These are phyloP conservation scores for Lasioglossum marginatum DNA, from an alignment of 2,888 invertebrate genomes.

Conservation along the genomic window DNA sequence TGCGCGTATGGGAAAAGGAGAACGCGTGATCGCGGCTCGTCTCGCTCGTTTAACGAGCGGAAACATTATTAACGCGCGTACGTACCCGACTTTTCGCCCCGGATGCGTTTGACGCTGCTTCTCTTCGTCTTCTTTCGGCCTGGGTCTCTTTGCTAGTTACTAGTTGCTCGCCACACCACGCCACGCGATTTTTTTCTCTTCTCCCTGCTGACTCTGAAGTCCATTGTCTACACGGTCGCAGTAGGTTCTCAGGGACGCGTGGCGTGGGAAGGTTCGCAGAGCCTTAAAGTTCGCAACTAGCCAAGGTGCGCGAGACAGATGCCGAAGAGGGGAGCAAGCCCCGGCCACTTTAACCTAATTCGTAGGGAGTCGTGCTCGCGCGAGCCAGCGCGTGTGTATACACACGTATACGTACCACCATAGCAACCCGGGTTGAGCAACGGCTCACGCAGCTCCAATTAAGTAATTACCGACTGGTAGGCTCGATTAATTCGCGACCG, in stretches of 20 bases:
- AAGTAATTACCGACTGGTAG: constrained; percentile 74
- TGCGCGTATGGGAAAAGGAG: constrained; percentile 65
- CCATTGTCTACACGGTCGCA: constrained; percentile 81
- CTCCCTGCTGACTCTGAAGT: constrained; percentile 62
- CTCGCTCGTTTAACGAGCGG: constrained; percentile 79
- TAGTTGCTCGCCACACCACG: constrained; percentile 27
- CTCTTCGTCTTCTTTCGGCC: constrained; percentile 47
- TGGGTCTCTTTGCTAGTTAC: constrained; percentile 33
- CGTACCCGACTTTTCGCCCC: constrained; percentile 58
- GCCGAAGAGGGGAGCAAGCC: constrained; percentile 44
- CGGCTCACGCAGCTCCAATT: constrained; percentile 66
- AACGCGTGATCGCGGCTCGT: constrained; percentile 65
- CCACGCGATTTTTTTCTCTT: constrained; percentile 19
- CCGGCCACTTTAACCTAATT: constrained; percentile 77
- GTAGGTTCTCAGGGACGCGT: constrained; percentile 79
- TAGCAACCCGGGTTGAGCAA: constrained; percentile 18
- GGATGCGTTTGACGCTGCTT: constrained; percentile 41
- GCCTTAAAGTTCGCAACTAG: constrained; percentile 80
- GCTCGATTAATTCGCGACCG: constrained; percentile 76
- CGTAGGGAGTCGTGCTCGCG: constrained; percentile 43
- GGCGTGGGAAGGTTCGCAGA: constrained; percentile 84
- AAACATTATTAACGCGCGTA: constrained; percentile 81
- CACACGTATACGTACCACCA: neutral
- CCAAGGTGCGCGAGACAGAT: constrained; percentile 62
- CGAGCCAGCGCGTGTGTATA: neutral